Evolutionary conservation across 1,140 invertebrate genomes (phyloP), one percentile per base, ranked within the genome.

Genomic region (Meloidogyne chitwoodi): DNA sequence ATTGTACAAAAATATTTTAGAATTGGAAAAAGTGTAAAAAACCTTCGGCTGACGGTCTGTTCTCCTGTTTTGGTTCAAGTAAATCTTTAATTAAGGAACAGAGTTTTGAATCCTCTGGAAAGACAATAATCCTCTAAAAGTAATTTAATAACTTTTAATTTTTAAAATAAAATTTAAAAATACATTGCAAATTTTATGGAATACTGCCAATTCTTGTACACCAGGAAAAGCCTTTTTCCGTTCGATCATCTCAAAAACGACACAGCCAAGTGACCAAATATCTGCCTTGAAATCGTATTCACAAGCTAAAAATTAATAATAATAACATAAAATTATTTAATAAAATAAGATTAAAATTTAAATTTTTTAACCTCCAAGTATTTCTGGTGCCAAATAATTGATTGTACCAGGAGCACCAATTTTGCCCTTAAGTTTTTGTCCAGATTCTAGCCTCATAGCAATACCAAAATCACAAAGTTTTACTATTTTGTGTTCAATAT

Each of bases 381-480:
- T 68, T 22, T 77, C 76, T 14, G 76, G 76, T 6, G 76, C 74
- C 75, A 77, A 77, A 56, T 77, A 77, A 48, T 64, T 66, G 48
- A 65, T 70, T 56, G 76, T 77, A 22, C 76, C 76, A 26, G 41
- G 34, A n/a, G 41, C 22, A 27, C 76, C 76, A 22, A 77, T 63
- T n/a, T 41, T 29, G 26, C 76, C 76, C 26, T 77, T 66, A 29
- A 65, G 44, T 75, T 26, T 75, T 24, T 77, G 27, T 8, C 73
- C 73, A 16, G 62, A 8, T 22, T 8, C 31, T 22, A 77, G 31
- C 24, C 61, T 26, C 16, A 38, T 16, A 19, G 71, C 68, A 24
- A 77, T 78, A 24, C 76, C 76, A 62, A 77, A 77, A 63, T 77
- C 76, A 27, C 63, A 64, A 41, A 77, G 62, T n/a, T 77, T 77